These are phyloP conservation scores for Brachyhypopomus occidentalis DNA, from an alignment of 2,113 vertebrate genomes.

Conservation along the genomic window DNA sequence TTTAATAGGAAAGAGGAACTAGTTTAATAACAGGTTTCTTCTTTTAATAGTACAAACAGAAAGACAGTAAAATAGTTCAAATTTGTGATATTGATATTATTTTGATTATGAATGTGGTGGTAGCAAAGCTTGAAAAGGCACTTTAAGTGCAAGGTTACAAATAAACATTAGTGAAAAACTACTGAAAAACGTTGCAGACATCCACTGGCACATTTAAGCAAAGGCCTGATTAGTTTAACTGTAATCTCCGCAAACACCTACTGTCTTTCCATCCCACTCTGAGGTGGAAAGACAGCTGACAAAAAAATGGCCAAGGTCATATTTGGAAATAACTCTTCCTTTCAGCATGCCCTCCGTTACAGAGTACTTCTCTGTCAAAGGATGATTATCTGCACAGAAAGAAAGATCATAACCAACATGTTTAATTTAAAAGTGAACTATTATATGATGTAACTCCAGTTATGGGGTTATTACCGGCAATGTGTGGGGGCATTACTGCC, in stretches of 20 bases:
- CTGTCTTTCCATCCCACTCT: conserved; percentile 78
- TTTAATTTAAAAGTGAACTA: neutral
- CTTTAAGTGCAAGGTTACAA: neutral
- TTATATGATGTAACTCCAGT: too few relatives aligned
- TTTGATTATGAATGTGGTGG: neutral
- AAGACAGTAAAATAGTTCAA: neutral
- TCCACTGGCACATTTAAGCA: neutral
- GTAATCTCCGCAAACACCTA: conserved; percentile 83
- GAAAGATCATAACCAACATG: neutral
- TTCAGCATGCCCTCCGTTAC: conserved; percentile 71
- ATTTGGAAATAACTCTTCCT: conserved; percentile 85
- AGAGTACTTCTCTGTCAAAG: conserved; percentile 79
- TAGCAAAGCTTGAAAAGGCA: neutral
- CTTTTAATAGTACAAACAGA: neutral
- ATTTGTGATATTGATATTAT: neutral
- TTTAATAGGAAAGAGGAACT: neutral
- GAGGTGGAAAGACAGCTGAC: conserved; percentile 81
- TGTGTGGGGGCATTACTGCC: conserved; percentile 88
- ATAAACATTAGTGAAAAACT: neutral
- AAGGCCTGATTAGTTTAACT: conserved; percentile 48
- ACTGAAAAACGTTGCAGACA: neutral
- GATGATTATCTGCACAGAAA: conserved; percentile 73
- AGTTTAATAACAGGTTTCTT: neutral
- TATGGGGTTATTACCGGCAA: conserved; percentile 70
- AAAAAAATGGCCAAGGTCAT: conserved; percentile 88